Percentiles rank a stretch among this genome's conserved stretches.
Evolutionary conservation across 1,140 invertebrate genomes (phyloP).

Genomic region (Rhynchophorus ferrugineus): DNA sequence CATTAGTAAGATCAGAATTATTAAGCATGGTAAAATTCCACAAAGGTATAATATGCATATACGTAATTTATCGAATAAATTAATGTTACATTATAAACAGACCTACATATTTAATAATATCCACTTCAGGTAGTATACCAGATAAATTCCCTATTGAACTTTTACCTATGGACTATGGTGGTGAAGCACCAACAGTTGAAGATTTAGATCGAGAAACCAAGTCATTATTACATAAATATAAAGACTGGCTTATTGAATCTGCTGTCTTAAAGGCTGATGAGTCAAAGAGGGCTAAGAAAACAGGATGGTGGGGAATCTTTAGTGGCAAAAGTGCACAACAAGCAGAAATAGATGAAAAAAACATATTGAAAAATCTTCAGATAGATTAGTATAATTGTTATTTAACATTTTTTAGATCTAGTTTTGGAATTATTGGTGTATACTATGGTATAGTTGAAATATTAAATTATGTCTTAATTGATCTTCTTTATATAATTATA

Average conservation of each 20-base stretch:
- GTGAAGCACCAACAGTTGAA: slow-evolving; percentile 31
- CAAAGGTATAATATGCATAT: slow-evolving; percentile 28
- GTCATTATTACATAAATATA: slow-evolving; percentile 31
- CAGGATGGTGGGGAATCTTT: slow-evolving; percentile 34
- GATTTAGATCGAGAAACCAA: slow-evolving; percentile 31
- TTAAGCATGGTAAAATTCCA: slow-evolving; percentile 48
- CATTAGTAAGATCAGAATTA: slow-evolving; percentile 50
- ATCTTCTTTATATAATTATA: no score
- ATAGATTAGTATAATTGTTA: slow-evolving; percentile 21
- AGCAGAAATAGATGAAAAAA: slow-evolving; percentile 29
- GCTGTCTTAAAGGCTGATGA: slow-evolving; percentile 34
- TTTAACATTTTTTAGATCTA: no score
- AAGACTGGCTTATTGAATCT: slow-evolving; percentile 35
- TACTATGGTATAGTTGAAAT: no score
- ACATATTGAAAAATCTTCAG: slow-evolving; percentile 31
- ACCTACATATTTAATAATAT: no score
- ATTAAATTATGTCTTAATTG: no score
- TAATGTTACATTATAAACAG: no score
- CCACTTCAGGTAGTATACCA: slow-evolving; percentile 25
- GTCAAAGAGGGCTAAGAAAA: slow-evolving; percentile 34
- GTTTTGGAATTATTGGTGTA: no score
- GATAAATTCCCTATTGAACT: slow-evolving; percentile 33
- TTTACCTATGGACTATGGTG: slow-evolving; percentile 36
- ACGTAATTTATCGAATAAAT: background rate
- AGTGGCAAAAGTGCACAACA: slow-evolving; percentile 22